Conservation (phyloP, 2,888 invertebrate species). For the Aporophyla nigra region DNA sequence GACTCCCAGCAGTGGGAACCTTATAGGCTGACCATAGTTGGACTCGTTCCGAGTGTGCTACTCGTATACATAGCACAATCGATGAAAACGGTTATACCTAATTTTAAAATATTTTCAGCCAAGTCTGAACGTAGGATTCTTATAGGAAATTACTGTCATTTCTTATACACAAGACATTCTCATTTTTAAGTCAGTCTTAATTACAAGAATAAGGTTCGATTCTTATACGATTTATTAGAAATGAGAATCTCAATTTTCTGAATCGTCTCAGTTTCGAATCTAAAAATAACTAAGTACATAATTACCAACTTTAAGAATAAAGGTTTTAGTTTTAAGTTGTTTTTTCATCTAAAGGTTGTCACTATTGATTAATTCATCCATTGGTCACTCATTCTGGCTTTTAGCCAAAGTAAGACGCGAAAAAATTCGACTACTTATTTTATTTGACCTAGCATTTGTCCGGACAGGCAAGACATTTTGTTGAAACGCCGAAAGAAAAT, state of each 20-base stretch:
- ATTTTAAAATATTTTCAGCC: background rate
- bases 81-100: background rate
- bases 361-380: conserved; percentile 37
- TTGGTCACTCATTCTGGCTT: conserved; percentile 42
- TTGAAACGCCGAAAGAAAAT: conserved; percentile 8
- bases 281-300: too few relatives aligned
- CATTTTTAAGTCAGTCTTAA: background rate
- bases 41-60: too few relatives aligned
- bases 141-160: background rate
- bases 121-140: background rate
- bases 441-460: conserved; percentile 41
- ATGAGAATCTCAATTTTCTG: background rate
- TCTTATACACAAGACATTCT: background rate
- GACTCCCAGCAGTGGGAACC: too few relatives aligned
- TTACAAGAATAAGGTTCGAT: background rate
- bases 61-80: too few relatives aligned
- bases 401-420: conserved; percentile 38
- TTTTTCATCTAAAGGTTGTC: conserved; percentile 36
- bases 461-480: conserved; percentile 21
- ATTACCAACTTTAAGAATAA: background rate
- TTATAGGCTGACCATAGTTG: too few relatives aligned
- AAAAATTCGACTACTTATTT: conserved; percentile 35
- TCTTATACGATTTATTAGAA: background rate
- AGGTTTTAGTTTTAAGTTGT: conserved; percentile 7
- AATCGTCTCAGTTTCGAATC: background rate